Evolutionary conservation across 1,140 invertebrate species (phyloP), one percentile per base, ranked within the genome.

Genomic region (Eciton burchellii): DNA sequence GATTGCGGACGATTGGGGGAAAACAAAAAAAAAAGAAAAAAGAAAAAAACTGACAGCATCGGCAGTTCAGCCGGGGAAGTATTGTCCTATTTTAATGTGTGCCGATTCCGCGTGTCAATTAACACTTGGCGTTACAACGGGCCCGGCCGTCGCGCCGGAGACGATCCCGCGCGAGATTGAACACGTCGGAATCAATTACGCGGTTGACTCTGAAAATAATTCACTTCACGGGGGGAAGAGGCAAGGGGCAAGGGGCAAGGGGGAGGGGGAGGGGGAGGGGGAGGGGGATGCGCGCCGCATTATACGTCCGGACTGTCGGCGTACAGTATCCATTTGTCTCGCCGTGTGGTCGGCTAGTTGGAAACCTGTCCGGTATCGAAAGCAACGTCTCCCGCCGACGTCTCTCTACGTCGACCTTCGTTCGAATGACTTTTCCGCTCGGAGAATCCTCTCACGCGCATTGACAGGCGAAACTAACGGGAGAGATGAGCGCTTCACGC

Each of bases 161-260:
- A 47, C 29, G 12, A 49, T 56, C 54, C 43, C 45, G 59, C 45
- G 60, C 56, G 84, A 83, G 79, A 87, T 72, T 83, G 73, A 49
- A 83, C 84, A 57, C 81, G 85, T 87, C 68, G 72, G 26, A 73
- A 87, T 86, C 84, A 73, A 87, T 87, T 86, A 86, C 35, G 57
- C 65, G 65, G 29, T 3, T 54, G 49, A 12, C 72, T 74, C 21
- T 74, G 24, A 74, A 83, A 82, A 85, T 86, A 86, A 85, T 85
- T 86, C 71, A 77, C 24, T 83, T 26, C 45, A n/a, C 52, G 59
- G 45, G 21, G 24, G 77, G n/a, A n/a, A n/a, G n/a, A n/a, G n/a
- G n/a, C n/a, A n/a, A n/a, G n/a, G n/a, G n/a, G n/a, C n/a, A n/a
- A n/a, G n/a, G n/a, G n/a, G n/a, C n/a, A n/a, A n/a, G n/a, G n/a